Percentiles rank a stretch among this genome's conserved stretches.
Evolutionary conservation across 2,113 vertebrate genomes (phyloP).

Genomic region (Mus pahari): DNA sequence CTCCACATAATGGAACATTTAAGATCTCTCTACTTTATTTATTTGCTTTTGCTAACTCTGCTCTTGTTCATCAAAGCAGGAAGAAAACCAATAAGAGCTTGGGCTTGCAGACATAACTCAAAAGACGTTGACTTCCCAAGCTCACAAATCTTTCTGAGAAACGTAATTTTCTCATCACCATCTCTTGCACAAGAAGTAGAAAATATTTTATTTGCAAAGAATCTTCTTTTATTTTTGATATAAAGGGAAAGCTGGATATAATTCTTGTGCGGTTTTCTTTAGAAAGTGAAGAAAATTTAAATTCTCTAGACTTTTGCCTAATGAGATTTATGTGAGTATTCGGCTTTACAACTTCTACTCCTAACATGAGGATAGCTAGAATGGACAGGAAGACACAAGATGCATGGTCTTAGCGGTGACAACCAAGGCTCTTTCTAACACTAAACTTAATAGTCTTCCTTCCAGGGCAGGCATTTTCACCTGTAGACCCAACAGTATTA

Average conservation of each 20-base stretch:
- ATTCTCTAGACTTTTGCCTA: slow-evolving; percentile 27
- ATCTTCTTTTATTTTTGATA: not conserved
- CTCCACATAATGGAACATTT: slow-evolving; percentile 29
- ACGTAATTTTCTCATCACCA: slow-evolving; percentile 1
- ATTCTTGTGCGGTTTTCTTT: not conserved
- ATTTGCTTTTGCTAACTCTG: slow-evolving; percentile 46
- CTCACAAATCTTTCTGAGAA: not conserved
- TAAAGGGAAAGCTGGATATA: slow-evolving; percentile 2
- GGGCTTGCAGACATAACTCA: slow-evolving; percentile 1
- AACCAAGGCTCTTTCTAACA: not conserved
- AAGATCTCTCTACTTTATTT: slow-evolving; percentile 61
- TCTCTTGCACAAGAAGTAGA: not conserved
- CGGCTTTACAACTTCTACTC: slow-evolving; percentile 7
- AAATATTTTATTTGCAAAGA: slow-evolving; percentile 37
- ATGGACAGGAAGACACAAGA: not conserved
- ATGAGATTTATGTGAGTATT: not conserved
- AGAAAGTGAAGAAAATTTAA: slow-evolving; percentile 21
- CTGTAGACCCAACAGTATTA: not conserved
- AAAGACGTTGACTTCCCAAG: not conserved
- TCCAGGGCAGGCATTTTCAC: not conserved
- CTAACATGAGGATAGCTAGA: not conserved
- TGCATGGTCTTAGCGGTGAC: not conserved
- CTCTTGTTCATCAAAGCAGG: slow-evolving; percentile 40
- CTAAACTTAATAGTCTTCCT: not conserved
- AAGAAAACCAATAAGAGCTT: slow-evolving; percentile 3